Base-by-base conservation (phyloP, 2,797 vertebrate species). In the Enteromius unitaeniatus region DNA sequence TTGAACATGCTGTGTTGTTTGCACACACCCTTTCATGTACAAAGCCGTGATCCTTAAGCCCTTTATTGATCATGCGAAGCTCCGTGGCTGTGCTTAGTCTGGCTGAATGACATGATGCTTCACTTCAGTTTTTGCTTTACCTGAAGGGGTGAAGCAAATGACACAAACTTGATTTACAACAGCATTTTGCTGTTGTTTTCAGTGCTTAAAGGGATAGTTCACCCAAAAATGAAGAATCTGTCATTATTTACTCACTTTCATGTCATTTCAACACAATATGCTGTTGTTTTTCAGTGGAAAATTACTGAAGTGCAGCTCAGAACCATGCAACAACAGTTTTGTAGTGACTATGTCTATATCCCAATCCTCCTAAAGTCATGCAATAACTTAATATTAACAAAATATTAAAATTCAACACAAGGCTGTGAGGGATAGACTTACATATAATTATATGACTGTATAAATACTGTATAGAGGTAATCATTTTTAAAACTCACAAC, bases 1-100 rank as follows among this genome's bases (percentile, higher is more conserved):
- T 79, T 89, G 90, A 91, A 91, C 90, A 90, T 85, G 86, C 85
- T 82, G 75, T 75, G 45, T 88, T 91, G 89, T 94, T 93, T 92
- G 92, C 90, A 91, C 90, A 85, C 91, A 82, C 92, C 87, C 90
- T 92, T 93, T 90, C 90, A 88, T 83, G 89, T 92, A 73, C 74
- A 81, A 65, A 70, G 68, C 45, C 7, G 5, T 45, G 91, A 93
- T 42, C 90, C 72, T 78, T 79, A 91, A 88, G 88, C 86, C 83
- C 75, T 79, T 83, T 87, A 89, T 90, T 91, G 89, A 92, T 90
- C 85, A 89, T 60, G 75, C 86, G 84, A 91, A 91, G 79, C 86
- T 79, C 49, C 23, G 85, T 86, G 83, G 85, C 79, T 84, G 82
- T 37, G 47, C 90, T 84, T 86, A 87, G 85, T 86, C 87, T 87